Evolutionary conservation across 1,140 invertebrate genomes (phyloP), one percentile per base, ranked within the genome.

Genomic region (Tetragonula clypearis): DNA sequence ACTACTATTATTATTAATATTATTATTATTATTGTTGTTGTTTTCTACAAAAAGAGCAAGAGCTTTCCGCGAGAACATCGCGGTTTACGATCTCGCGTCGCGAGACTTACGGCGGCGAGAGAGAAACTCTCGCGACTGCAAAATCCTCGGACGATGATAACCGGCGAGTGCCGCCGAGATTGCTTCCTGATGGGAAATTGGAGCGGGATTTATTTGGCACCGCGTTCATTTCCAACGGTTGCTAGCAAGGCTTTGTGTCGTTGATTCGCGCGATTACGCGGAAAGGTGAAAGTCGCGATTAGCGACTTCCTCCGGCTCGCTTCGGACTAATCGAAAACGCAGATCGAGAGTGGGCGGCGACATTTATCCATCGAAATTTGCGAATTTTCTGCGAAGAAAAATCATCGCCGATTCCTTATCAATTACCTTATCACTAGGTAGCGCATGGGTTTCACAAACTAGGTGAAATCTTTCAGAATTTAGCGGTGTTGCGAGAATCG

Each of bases 201-300:
- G 12, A 35, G n/a, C 23, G 15, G 12, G 41, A 69, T 53, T 55
- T 56, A 23, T 55, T 53, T 35, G 6, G 41, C 26, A 30, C 0
- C 49, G 21, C 6, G 26, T 41, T 79, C 8, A 3, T 79, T 68
- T 53, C 35, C 62, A 26, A 35, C 5, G 53, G 2, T 5, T n/a
- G 66, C 56, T 49, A 68, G 60, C 55, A 71, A 80, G 55, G 55
- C 21, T n/a, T n/a, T 23, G 66, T 23, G 53, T 23, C 17, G 30
- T 11, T 35, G 49, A 79, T 53, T 79, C 26, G 62, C 77, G 65
- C 77, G 65, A 66, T 69, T 79, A 69, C 15, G 49, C 53, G 65
- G 53, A 79, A n/a, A 30, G 53, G 66, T 58, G 79, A 80, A 68
- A 80, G 79, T 80, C 19, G 53, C 30, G 53, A 71, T 68, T 80